A percentile compares a stretch with the other conserved stretches of the same genome.
Conservation (phyloP, 2,888 invertebrate species). For the Stramonita haemastoma region DNA sequence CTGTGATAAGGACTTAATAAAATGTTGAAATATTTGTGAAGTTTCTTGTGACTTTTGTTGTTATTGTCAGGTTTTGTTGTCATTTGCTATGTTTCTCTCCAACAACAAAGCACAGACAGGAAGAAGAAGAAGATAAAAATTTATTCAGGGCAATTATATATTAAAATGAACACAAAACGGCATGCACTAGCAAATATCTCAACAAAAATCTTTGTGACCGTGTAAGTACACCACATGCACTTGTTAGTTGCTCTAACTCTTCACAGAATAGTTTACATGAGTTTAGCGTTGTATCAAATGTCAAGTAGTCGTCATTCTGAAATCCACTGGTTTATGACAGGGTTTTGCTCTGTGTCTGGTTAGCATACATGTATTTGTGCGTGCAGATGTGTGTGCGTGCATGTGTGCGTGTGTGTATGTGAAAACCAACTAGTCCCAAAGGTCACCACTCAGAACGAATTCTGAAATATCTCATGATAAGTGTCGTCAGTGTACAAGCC, state of each 20-base stretch:
- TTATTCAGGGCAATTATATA: background rate
- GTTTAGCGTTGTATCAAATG: no score
- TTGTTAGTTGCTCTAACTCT: no score
- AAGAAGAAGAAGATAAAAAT: background rate
- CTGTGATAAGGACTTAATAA: background rate
- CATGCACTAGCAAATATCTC: background rate
- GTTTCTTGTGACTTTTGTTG: background rate
- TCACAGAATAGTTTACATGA: no score
- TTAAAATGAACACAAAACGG: background rate
- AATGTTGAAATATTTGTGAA: background rate
- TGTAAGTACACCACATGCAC: no score
- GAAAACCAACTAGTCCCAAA: background rate
- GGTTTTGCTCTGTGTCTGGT: background rate
- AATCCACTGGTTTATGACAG: no score
- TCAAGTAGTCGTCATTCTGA: no score
- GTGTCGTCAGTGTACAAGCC: no score
- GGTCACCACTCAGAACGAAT: no score
- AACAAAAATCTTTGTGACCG: no score
- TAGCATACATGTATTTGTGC: background rate
- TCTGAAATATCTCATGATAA: no score
- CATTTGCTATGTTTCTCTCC: background rate
- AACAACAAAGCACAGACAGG: background rate
- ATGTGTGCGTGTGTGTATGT: background rate
- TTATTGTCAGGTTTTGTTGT: background rate
- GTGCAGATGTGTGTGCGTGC: background rate